A percentile compares a stretch with the other conserved stretches of the same genome.
phyloP scores from a whole-genome alignment of 2,888 invertebrate genomes.

The Girardia tigrina region DNA sequence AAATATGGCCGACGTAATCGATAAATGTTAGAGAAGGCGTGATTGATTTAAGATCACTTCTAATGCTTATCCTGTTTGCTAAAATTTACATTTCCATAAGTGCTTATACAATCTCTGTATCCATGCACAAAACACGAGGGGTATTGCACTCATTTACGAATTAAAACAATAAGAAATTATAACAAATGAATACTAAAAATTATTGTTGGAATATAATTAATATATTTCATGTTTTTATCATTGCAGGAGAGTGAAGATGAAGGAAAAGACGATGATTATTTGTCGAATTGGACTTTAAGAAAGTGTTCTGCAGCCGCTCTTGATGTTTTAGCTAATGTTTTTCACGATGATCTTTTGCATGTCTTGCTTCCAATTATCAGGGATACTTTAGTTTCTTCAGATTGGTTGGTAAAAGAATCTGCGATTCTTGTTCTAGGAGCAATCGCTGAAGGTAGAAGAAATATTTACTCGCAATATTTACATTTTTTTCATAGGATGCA shows the following conservation, averaged over 20 bases:
- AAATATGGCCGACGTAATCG: no score
- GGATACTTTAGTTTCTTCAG: slow-evolving; percentile 80
- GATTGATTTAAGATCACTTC: no score
- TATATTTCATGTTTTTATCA: not conserved
- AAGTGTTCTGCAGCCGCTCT: slow-evolving; percentile 96
- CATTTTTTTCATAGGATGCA: slow-evolving; percentile 58
- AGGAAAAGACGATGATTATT: slow-evolving; percentile 70
- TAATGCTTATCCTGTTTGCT: no score
- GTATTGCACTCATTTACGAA: no score
- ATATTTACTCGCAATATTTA: no score
- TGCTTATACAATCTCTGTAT: no score
- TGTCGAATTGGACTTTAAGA: slow-evolving; percentile 87
- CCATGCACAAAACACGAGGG: no score
- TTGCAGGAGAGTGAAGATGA: slow-evolving; percentile 54
- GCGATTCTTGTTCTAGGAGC: slow-evolving; percentile 86
- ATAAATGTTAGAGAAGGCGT: no score
- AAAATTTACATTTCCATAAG: no score
- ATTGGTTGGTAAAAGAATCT: slow-evolving; percentile 90
- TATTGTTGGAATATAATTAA: not conserved
- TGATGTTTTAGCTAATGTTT: slow-evolving; percentile 89
- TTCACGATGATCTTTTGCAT: slow-evolving; percentile 79
- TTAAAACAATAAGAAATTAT: not conserved
- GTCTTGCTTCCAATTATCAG: slow-evolving; percentile 86
- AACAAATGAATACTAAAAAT: not conserved
- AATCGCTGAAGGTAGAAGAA: slow-evolving; percentile 59